Evolutionary conservation across 2,113 vertebrate genomes (phyloP).

Genomic region (Choloepus hoffmanni): DNA sequence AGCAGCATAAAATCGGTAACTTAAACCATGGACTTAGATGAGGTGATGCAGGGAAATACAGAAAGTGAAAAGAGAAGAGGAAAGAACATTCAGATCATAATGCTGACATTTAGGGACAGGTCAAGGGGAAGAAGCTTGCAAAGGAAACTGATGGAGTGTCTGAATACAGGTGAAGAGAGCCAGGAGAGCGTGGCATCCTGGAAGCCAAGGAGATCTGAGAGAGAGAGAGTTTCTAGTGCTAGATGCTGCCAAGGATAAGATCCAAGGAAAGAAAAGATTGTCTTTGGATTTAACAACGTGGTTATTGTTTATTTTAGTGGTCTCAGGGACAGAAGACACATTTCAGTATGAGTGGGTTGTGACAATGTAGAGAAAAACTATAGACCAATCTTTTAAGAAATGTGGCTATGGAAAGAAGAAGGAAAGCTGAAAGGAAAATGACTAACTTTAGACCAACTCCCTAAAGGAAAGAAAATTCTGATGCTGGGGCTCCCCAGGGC

Average conservation of each 20-base stretch:
- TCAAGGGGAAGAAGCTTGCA: not conserved
- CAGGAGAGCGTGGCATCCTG: rapidly evolving
- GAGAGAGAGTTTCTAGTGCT: rapidly evolving
- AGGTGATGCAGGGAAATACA: not conserved
- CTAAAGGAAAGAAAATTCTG: not conserved
- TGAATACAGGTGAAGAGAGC: not conserved
- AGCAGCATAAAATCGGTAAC: not conserved
- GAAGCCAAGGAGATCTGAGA: not conserved
- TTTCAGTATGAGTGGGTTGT: not conserved
- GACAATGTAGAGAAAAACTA: not conserved
- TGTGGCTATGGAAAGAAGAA: not conserved
- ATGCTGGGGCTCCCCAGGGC: rapidly evolving
- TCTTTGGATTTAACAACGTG: not conserved
- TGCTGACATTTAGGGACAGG: not conserved
- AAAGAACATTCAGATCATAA: too few species aligned
- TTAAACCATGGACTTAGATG: rapidly evolving
- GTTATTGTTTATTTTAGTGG: not conserved
- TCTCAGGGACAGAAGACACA: rapidly evolving
- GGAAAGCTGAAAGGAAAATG: rapidly evolving
- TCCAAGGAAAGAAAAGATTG: rapidly evolving
- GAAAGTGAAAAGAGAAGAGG: not conserved
- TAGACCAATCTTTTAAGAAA: not conserved
- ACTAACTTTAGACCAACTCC: rapidly evolving
- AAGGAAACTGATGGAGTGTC: rapidly evolving
- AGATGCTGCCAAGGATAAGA: not conserved